Percentiles rank a stretch among this genome's conserved stretches.
These are phyloP conservation scores for Plagodis pulveraria DNA, from an alignment of 2,888 invertebrate genomes.

Conservation along the genomic window DNA sequence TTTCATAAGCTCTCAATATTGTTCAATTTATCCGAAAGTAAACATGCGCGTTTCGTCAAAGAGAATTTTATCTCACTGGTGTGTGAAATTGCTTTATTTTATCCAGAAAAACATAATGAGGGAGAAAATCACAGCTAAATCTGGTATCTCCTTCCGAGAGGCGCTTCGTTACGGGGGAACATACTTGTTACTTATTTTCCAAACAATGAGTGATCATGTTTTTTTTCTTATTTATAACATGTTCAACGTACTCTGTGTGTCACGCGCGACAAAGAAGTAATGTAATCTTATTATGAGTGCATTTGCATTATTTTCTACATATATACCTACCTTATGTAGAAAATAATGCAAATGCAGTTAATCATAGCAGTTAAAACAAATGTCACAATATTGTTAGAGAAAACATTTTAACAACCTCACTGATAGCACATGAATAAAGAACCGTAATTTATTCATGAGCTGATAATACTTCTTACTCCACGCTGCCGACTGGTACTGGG, in stretches of 20 bases:
- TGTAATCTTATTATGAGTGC: too few species aligned
- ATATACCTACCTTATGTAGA: too few species aligned
- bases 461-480: too few species aligned
- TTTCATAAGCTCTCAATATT: conserved; percentile 14
- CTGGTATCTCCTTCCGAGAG: conserved; percentile 7
- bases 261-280: too few species aligned
- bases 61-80: conserved; percentile 16
- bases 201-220: conserved; percentile 11
- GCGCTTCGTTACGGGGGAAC: conserved; percentile 15
- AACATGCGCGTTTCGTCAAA: conserved; percentile 9
- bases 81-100: conserved; percentile 29
- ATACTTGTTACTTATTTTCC: conserved; percentile 10
- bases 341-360: too few species aligned
- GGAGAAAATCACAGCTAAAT: conserved; percentile 11
- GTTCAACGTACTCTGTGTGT: background rate
- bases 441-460: too few species aligned
- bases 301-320: too few species aligned
- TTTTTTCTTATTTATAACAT: background rate
- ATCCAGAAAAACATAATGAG: conserved; percentile 16
- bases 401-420: too few species aligned
- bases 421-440: too few species aligned
- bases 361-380: too few species aligned
- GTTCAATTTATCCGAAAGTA: conserved; percentile 24
- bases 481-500: too few species aligned
- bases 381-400: too few species aligned